Evolutionary conservation across 2,888 invertebrate genomes (phyloP), one percentile per base, ranked within the genome.

Genomic region (Nomada lathburiana): DNA sequence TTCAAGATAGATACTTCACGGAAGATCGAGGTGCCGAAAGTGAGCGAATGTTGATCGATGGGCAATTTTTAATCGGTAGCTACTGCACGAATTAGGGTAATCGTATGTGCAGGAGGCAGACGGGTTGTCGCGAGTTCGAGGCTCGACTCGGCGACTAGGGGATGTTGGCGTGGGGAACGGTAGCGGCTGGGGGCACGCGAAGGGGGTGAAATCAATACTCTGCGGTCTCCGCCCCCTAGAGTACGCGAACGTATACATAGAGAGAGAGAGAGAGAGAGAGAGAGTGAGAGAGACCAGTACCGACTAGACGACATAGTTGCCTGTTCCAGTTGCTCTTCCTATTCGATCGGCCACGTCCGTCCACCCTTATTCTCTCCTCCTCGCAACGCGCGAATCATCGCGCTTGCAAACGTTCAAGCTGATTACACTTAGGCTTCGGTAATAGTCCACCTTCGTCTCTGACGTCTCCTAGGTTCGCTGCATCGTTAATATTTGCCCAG

Each of bases 151-250:
- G 76, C 71, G 80, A 80, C 70, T 60, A 70, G 67, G 76, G 60
- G 68, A 67, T 81, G 55, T 77, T 82, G 83, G 75, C 77, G 77
- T 36, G 71, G 80, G 84, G 84, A 79, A 82, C 80, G 84, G 86
- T 78, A 84, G 78, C 79, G 77, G 86, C 85, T 72, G 84, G 83
- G 88, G 86, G 88, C 84, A 88, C 86, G 84, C 70, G 86, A 87
- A 89, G 90, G 87, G 89, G 91, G 89, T 92, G 92, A 93, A 93
- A 93, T 93, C 93, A 93, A 93, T 93, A 93, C 93, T 93, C 91
- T 91, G 93, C 91, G 92, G 93, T 93, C 93, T 92, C 93, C 92
- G 92, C 92, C 92, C 91, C 90, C 92, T 90, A 89, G 89, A 91
- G 89, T 91, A 92, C 89, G 90, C 88, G 90, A 88, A 90, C 88